Evolutionary conservation across 2,888 invertebrate species (phyloP).

Genomic region (Phyto melanocephala): DNA sequence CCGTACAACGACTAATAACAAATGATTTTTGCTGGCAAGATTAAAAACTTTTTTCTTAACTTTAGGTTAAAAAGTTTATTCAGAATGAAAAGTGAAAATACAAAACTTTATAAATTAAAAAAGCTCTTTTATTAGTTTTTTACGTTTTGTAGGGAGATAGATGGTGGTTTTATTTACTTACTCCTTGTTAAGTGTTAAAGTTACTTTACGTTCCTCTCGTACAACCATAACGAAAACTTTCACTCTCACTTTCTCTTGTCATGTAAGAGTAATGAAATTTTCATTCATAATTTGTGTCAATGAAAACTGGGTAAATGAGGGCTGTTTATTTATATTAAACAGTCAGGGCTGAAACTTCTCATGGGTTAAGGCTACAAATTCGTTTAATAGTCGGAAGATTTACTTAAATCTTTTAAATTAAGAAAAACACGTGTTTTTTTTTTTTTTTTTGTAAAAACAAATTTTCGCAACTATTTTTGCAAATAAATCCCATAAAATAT

Average conservation of each 20-base stretch:
- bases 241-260: slow-evolving; percentile 19
- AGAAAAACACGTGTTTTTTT: too few species aligned
- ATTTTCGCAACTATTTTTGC: too few species aligned
- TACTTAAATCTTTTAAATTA: too few species aligned
- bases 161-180: neutral
- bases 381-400: neutral
- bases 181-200: slow-evolving; percentile 30
- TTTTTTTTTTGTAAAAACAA: too few species aligned
- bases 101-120: neutral
- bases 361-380: neutral
- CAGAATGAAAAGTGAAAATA: slow-evolving; percentile 34
- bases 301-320: neutral
- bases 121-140: slow-evolving; percentile 18
- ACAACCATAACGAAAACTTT: neutral
- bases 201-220: neutral
- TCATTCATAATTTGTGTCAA: slow-evolving; percentile 43
- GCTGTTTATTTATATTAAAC: neutral
- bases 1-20: slow-evolving; percentile 44
- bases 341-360: neutral
- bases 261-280: neutral
- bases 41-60: slow-evolving; percentile 26
- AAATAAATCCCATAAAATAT: too few species aligned
- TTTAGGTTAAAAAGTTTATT: slow-evolving; percentile 34
- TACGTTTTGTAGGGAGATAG: neutral
- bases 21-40: slow-evolving; percentile 37